Evolutionary conservation across 1,140 invertebrate species (phyloP).

Genomic region (Drosophila novamexicana): DNA sequence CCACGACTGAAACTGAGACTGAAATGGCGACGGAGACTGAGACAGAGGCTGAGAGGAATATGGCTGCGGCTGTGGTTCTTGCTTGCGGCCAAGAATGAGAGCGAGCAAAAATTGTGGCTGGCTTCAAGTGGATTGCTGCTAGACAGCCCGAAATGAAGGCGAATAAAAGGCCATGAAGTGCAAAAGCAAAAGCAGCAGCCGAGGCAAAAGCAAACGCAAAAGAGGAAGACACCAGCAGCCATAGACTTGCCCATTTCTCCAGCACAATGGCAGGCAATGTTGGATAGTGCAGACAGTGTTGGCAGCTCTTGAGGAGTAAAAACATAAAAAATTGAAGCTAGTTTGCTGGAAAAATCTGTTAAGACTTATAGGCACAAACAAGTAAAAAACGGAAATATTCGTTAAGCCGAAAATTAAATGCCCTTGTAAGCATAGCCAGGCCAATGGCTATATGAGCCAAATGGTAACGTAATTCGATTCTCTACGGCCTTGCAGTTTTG

Average conservation of each 20-base stretch:
- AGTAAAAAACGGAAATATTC: background rate
- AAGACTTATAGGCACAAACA: background rate
- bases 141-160: conserved; percentile 70
- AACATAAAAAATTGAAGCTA: conserved; percentile 1
- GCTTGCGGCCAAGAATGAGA: conserved; percentile 31
- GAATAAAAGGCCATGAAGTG: conserved; percentile 51
- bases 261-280: conserved; percentile 22
- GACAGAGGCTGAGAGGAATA: background rate
- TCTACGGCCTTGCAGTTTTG: too few species aligned
- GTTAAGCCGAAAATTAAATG: background rate
- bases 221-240: conserved; percentile 14
- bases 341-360: conserved; percentile 10
- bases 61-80: conserved; percentile 16
- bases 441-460: too few species aligned
- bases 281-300: conserved; percentile 21
- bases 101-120: conserved; percentile 69
- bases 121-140: conserved; percentile 72
- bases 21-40: background rate
- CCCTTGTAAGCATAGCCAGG: background rate
- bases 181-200: conserved; percentile 20
- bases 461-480: too few species aligned
- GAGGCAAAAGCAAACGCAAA: background rate
- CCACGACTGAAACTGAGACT: conserved; percentile 22
- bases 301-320: conserved; percentile 15
- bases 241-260: conserved; percentile 31